Evolutionary conservation across 2,797 vertebrate species (phyloP).

Genomic region (Staurois parvus): DNA sequence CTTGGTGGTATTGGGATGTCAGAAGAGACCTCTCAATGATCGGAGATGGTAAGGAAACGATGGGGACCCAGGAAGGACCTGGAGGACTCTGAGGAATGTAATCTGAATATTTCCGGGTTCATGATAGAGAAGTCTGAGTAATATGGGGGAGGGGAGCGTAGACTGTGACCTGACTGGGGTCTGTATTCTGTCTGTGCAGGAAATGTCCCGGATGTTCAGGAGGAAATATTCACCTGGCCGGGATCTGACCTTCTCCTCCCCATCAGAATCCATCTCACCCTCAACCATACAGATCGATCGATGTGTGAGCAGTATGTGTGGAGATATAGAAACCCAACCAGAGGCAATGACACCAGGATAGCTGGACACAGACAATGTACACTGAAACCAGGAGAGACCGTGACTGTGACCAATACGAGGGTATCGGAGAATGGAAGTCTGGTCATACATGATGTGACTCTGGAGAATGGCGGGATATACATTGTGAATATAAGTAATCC

Average conservation of each 20-base stretch:
- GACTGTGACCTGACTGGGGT: no score
- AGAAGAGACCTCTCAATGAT: no score
- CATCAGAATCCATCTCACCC: not conserved
- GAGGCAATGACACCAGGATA: not conserved
- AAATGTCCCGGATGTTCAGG: not conserved
- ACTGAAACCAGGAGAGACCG: rapidly evolving
- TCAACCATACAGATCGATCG: not conserved
- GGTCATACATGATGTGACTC: not conserved
- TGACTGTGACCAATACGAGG: not conserved
- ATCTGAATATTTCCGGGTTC: no score
- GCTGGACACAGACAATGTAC: not conserved
- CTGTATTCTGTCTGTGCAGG: not conserved
- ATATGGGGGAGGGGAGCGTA: no score
- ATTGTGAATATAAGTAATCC: not conserved
- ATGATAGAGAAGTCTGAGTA: no score
- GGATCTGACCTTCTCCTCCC: not conserved
- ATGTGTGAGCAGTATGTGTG: not conserved
- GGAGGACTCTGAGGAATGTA: no score
- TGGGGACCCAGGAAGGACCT: no score
- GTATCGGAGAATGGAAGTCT: not conserved
- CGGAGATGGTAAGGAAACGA: no score
- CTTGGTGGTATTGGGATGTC: no score
- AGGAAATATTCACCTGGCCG: not conserved
- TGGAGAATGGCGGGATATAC: not conserved
- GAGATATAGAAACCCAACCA: not conserved